These are phyloP conservation scores for Drosophila quasianomalipes DNA, from an alignment of 2,888 invertebrate species.

Conservation along the genomic window DNA sequence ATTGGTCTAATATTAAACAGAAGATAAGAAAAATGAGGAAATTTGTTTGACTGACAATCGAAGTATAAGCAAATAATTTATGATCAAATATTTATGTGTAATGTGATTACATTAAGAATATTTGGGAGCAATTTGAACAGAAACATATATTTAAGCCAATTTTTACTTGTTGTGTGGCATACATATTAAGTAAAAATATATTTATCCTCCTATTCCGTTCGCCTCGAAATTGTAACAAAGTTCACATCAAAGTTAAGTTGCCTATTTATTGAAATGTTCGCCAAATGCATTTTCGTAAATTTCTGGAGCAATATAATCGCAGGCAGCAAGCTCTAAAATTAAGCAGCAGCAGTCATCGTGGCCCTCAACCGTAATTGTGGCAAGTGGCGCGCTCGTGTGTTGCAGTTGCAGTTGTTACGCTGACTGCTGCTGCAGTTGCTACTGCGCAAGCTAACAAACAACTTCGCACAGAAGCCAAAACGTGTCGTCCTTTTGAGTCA, in stretches of 20 bases:
- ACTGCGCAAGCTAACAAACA: conserved; percentile 62
- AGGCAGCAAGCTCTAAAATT: conserved; percentile 70
- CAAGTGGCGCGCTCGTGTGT: conserved; percentile 65
- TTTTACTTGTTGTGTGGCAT: too few species aligned
- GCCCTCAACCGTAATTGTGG: conserved; percentile 69
- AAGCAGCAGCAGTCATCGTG: conserved; percentile 59
- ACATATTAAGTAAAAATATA: not conserved
- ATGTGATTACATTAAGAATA: not conserved
- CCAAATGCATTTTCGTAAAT: conserved; percentile 72
- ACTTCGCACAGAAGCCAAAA: conserved; percentile 77
- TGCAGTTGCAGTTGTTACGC: conserved; percentile 32
- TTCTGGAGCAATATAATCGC: conserved; percentile 83
- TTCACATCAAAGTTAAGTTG: not conserved
- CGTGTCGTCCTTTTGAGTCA: conserved; percentile 81
- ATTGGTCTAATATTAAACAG: not conserved
- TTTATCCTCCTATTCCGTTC: not conserved
- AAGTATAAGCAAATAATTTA: not conserved
- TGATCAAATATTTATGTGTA: not conserved
- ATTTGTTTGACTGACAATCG: not conserved
- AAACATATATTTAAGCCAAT: not conserved
- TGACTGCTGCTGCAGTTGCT: conserved; percentile 43
- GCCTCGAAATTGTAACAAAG: not conserved
- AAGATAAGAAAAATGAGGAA: not conserved
- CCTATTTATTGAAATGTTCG: not conserved
- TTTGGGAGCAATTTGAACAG: not conserved